Base-by-base conservation (phyloP, 2,797 vertebrate species). In the Pagetopsis macropterus region DNA sequence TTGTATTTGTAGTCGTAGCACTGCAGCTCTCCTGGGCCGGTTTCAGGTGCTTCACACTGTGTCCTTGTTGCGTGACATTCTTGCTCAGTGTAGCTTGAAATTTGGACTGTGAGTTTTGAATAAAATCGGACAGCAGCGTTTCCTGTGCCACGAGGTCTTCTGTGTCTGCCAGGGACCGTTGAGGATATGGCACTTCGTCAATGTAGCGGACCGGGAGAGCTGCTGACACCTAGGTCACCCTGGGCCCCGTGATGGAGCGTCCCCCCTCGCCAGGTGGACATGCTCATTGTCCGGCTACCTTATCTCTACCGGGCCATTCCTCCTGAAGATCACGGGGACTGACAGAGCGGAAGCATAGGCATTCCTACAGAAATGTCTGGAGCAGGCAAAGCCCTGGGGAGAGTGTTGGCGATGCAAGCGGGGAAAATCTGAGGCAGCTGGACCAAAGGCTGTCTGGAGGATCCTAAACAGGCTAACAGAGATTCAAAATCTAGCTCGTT, bases 231-330 rank as follows among this genome's bases (percentile, higher is more conserved):
- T 78, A 14, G 37, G 54, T 87, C 81, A 90, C 87, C 86, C 75
- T 0, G 60, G 61, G 75, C 69, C 64, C 49, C 8, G 72, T 91
- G 91, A 93, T 86, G 84, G 87, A 91, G 87, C 86, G 75, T 84
- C 83, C 70, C 44, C 1, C 58, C 72, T 54, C 54, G 75, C 79
- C 83, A 87, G 85, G 84, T 87, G 87, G 89, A 91, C 87, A 65
- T 57, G 81, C 83, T 87, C 84, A 90, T 92, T 93, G 92, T 92
- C 85, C 82, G 31, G 73, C 82, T 57, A 85, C 83, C 89, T 93
- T 92, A 91, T 93, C 90, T 90, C 82, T 70, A 75, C 79, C n/a
- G 79, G 82, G 82, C 88, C 87, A 82, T 87, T 88, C 79, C 83
- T 82, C 64, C 87, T 76, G 84, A 84, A 90, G 87, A 90, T 90